Conservation (phyloP, 2,797 vertebrate species). For the Trichosurus vulpecula region DNA sequence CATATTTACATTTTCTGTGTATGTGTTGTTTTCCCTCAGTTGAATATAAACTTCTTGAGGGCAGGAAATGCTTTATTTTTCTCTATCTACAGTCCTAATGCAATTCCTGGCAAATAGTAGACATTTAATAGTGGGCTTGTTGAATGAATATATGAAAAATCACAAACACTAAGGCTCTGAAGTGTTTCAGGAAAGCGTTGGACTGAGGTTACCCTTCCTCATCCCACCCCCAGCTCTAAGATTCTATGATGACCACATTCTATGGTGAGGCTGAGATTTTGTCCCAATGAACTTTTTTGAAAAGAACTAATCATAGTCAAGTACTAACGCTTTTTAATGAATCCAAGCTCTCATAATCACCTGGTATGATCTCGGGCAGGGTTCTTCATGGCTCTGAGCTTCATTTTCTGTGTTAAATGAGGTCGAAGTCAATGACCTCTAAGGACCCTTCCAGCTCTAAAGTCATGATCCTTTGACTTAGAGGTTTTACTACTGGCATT, state of each 20-base stretch:
- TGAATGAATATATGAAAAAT: neutral
- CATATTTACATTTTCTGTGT: neutral
- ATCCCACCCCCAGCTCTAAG: neutral
- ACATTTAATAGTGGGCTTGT: rapidly evolving
- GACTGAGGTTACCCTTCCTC: neutral
- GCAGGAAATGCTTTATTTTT: neutral
- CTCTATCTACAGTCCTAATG: neutral
- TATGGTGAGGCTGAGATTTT: neutral
- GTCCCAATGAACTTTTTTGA: neutral
- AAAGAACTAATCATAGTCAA: neutral
- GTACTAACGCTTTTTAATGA: neutral
- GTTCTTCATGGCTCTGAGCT: neutral
- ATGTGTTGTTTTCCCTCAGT: neutral
- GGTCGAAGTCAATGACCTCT: neutral
- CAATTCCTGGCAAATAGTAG: neutral
- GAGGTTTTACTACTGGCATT: neutral
- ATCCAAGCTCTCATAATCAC: neutral
- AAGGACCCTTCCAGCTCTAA: neutral
- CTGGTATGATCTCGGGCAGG: neutral
- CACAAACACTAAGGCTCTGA: neutral
- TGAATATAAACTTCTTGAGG: neutral
- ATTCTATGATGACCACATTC: neutral
- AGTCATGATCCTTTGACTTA: neutral
- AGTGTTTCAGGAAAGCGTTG: neutral
- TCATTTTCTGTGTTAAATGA: neutral